A percentile compares a stretch with the other conserved stretches of the same genome.
phyloP scores from a whole-genome alignment of 2,888 invertebrate genomes.

The Mellilla xanthometata region DNA sequence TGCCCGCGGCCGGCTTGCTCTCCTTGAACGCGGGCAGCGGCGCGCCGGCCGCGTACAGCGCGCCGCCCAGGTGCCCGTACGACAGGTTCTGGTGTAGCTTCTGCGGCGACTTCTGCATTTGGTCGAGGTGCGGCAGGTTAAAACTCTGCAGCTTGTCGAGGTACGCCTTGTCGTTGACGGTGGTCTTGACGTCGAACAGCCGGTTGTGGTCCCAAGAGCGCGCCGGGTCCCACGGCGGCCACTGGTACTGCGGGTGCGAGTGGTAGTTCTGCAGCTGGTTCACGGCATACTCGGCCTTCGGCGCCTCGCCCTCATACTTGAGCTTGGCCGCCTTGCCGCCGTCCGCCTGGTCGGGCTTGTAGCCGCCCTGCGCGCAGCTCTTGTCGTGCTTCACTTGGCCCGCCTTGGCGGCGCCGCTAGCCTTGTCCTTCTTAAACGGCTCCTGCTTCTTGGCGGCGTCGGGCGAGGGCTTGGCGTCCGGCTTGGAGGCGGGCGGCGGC shows the following conservation, averaged over 20 bases:
- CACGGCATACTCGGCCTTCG: constrained; percentile 84
- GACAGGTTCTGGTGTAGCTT: constrained; percentile 79
- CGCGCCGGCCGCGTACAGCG: constrained; percentile 64
- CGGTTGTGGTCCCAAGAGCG: constrained; percentile 80
- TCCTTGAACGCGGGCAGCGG: constrained; percentile 73
- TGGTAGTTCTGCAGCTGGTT: constrained; percentile 87
- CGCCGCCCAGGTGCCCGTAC: constrained; percentile 68
- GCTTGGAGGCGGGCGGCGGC: constrained; percentile 60
- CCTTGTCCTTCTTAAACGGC: constrained; percentile 78
- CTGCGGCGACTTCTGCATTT: constrained; percentile 84
- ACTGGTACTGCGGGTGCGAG: constrained; percentile 84
- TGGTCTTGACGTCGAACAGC: constrained; percentile 73
- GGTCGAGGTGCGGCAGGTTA: constrained; percentile 82
- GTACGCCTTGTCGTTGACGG: constrained; percentile 79
- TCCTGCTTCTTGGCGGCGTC: constrained; percentile 77
- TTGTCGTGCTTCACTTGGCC: constrained; percentile 72
- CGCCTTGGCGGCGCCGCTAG: constrained; percentile 60
- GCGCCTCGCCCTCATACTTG: constrained; percentile 79
- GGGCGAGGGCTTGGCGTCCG: constrained; percentile 58
- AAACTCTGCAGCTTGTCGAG: constrained; percentile 84
- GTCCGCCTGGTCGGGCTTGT: constrained; percentile 73
- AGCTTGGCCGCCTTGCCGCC: constrained; percentile 81
- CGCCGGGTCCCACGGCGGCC: constrained; percentile 83
- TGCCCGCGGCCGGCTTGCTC: constrained; percentile 69
- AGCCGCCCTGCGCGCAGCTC: constrained; percentile 60